These are phyloP conservation scores for Candoia aspera DNA, from an alignment of 2,113 vertebrate species.

Conservation along the genomic window DNA sequence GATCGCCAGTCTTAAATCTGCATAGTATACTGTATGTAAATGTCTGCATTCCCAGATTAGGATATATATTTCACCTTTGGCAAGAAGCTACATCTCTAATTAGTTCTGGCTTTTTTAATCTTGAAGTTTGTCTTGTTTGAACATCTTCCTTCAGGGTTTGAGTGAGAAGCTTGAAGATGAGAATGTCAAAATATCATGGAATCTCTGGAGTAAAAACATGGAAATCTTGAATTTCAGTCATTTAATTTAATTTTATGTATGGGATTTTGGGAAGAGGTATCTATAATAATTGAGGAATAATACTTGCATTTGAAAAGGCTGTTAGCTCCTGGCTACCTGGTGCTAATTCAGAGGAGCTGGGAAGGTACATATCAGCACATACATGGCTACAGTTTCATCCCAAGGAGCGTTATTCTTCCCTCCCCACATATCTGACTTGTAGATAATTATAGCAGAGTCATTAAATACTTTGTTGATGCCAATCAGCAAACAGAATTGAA, in stretches of 20 bases:
- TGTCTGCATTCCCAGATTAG: background rate
- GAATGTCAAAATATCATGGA: background rate
- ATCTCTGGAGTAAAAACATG: background rate
- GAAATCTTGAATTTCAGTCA: background rate
- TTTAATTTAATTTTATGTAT: background rate
- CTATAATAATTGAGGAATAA: background rate
- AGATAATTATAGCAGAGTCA: slow-evolving; percentile 1
- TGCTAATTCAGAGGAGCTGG: background rate
- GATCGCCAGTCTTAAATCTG: background rate
- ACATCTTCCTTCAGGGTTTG: background rate
- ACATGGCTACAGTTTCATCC: background rate
- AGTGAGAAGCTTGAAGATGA: background rate
- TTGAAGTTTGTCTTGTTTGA: background rate
- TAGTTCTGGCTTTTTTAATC: background rate
- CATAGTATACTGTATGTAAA: background rate
- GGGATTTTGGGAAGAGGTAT: background rate
- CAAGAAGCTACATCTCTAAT: background rate
- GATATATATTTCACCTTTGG: background rate
- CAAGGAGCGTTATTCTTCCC: background rate
- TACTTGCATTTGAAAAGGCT: background rate
- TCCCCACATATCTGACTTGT: background rate
- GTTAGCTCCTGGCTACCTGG: background rate
- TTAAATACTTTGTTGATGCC: background rate
- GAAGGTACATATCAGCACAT: background rate
- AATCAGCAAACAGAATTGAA: background rate